Conservation (phyloP, 2,797 vertebrate species). For the Brachymystax lenok region DNA sequence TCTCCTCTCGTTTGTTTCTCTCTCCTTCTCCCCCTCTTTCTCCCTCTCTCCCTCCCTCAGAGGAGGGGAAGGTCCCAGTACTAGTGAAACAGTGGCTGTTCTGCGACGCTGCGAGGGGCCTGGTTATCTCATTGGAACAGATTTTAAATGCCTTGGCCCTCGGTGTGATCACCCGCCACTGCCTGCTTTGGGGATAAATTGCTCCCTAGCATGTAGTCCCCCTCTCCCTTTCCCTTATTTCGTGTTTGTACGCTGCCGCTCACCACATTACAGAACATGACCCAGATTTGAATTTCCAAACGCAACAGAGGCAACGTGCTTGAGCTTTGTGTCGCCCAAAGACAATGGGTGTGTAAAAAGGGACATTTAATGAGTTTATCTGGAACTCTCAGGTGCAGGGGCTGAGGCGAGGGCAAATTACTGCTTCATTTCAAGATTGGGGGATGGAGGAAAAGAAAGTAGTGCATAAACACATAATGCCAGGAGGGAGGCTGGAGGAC, state of each 20-base stretch:
- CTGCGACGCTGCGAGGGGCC: slow-evolving; percentile 63
- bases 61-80: slow-evolving; percentile 39
- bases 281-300: slow-evolving; percentile 86
- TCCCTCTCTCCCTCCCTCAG: slow-evolving; percentile 40
- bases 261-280: slow-evolving; percentile 76
- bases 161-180: slow-evolving; percentile 79
- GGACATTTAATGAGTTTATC: slow-evolving; percentile 83
- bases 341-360: slow-evolving; percentile 76
- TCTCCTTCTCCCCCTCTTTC: not conserved
- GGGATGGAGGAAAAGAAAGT: slow-evolving; percentile 64
- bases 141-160: slow-evolving; percentile 77
- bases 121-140: slow-evolving; percentile 86
- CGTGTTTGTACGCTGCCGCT: slow-evolving; percentile 38
- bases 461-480: slow-evolving; percentile 55
- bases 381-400: slow-evolving; percentile 80
- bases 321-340: slow-evolving; percentile 30
- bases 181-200: slow-evolving; percentile 80
- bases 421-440: slow-evolving; percentile 72
- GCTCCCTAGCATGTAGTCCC: slow-evolving; percentile 70
- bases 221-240: slow-evolving; percentile 22
- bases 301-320: slow-evolving; percentile 56
- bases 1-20: not conserved
- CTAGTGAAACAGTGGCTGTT: slow-evolving; percentile 58
- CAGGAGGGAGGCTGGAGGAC: not conserved
- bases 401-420: slow-evolving; percentile 75